These are phyloP conservation scores for Clarias platycephalus DNA, from an alignment of 2,797 vertebrate species.

Conservation along the genomic window DNA sequence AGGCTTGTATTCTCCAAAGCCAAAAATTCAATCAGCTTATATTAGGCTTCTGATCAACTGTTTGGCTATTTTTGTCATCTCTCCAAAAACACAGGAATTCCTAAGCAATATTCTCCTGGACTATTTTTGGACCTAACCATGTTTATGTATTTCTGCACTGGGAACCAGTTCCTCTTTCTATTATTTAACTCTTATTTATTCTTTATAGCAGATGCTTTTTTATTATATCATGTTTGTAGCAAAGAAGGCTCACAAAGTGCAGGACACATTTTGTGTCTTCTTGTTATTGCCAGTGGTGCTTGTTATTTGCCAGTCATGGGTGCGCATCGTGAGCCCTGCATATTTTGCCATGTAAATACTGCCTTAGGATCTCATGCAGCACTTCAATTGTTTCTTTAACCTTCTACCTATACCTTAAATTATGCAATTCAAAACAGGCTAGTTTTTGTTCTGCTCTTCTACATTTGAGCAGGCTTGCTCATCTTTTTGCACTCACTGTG, in stretches of 20 bases:
- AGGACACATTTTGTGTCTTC: neutral
- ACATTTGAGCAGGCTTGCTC: neutral
- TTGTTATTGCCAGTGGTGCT: neutral
- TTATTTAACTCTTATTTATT: neutral
- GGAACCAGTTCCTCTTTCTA: neutral
- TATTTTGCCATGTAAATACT: conserved; percentile 46
- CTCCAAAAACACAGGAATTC: conserved; percentile 16
- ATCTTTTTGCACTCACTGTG: neutral
- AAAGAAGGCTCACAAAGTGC: neutral
- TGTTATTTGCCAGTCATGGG: conserved; percentile 7
- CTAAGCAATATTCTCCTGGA: neutral
- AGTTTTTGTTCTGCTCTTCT: neutral
- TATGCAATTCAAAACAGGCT: conserved; percentile 27
- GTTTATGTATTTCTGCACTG: neutral
- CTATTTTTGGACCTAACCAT: neutral
- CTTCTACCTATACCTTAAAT: conserved; percentile 8
- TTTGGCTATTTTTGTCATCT: conserved; percentile 26
- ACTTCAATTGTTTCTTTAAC: conserved; percentile 1
- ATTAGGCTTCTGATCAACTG: conserved; percentile 16
- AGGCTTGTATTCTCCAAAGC: neutral
- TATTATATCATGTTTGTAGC: conserved; percentile 36
- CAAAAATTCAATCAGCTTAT: neutral
- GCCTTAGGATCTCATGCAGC: neutral
- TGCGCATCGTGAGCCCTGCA: conserved; percentile 17
- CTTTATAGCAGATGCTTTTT: neutral